Conservation (phyloP, 2,113 vertebrate genomes). For the Holacanthus passer region DNA sequence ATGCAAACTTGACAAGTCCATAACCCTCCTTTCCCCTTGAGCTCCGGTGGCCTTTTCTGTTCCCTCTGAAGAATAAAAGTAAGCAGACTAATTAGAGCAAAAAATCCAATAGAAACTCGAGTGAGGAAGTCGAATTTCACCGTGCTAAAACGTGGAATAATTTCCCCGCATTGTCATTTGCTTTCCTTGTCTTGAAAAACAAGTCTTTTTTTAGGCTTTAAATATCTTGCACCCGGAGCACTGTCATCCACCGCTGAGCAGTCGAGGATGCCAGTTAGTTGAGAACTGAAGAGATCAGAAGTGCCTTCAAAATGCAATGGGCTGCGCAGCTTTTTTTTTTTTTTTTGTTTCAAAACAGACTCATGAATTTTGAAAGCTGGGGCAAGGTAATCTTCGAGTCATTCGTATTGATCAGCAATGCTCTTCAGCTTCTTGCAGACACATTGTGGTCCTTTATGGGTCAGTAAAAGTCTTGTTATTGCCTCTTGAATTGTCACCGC, state of each 20-base stretch:
- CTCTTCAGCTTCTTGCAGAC: constrained; percentile 3
- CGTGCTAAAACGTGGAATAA: constrained; percentile 4
- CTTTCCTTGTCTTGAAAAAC: constrained; percentile 33
- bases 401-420: constrained; percentile 23
- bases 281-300: constrained; percentile 51
- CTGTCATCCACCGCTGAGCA: constrained; percentile 52
- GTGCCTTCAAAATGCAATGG: constrained; percentile 29
- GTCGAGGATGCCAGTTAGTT: constrained; percentile 37
- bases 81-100: constrained; percentile 28
- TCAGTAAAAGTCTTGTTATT: constrained; percentile 43
- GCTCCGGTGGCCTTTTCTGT: constrained; percentile 54
- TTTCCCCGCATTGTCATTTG: constrained; percentile 18
- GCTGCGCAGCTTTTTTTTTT: neutral
- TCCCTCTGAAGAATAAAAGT: constrained; percentile 4
- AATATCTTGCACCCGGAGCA: constrained; percentile 45
- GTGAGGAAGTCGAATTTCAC: constrained; percentile 26
- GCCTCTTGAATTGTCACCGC: constrained; percentile 6
- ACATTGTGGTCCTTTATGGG: constrained; percentile 22
- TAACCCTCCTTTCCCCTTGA: constrained; percentile 23
- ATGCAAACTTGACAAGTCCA: constrained; percentile 51
- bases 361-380: constrained; percentile 35
- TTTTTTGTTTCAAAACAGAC: constrained; percentile 5
- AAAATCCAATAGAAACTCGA: constrained; percentile 13
- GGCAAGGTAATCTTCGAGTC: constrained; percentile 11
- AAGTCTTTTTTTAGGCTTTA: constrained; percentile 59